Evolutionary conservation across 2,797 vertebrate species (phyloP), one percentile per base, ranked within the genome.

Genomic region (Coranthus polyacanthus): DNA sequence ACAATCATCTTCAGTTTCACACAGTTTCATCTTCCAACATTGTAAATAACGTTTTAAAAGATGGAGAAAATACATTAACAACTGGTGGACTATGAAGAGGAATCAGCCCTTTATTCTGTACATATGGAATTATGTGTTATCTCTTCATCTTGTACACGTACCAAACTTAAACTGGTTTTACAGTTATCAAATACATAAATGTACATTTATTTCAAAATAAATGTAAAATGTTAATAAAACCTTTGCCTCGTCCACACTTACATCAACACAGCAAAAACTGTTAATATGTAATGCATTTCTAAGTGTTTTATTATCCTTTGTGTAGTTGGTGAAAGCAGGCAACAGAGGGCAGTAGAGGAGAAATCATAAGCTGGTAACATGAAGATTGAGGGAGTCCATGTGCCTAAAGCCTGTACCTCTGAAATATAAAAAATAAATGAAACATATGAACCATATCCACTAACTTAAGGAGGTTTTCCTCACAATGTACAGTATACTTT

Each of bases 291-390:
- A 29, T 29, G 8, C 11, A 18, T 24, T 6, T 54, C n/a, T n/a
- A n/a, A n/a, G n/a, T n/a, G n/a, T n/a, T n/a, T n/a, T n/a, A n/a
- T n/a, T n/a, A 20, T 46, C 11, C 16, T 57, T 21, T 44, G 10
- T 86, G 61, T 56, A 75, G 50, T 67, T 69, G 16, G 37, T 39
- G 0, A 63, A 68, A 6, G 1, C 6, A 36, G 49, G 0, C 90
- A 88, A 67, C 55, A 82, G 89, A 78, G 83, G 86, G 79, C 87
- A 83, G 66, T 42, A 65, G 43, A 80, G 62, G 62, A 72, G 24
- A 75, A 67, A 61, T 39, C 21, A 50, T 42, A 60, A 12, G 4
- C 3, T 26, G 16, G 10, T 11, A 29, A 29, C 3, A 6, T 24
- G 22, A 24, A 24, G 22, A 24, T 24, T 24, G 22, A 24, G 22